phyloP scores from a whole-genome alignment of 2,888 invertebrate genomes.

The Ochlodes sylvanus region DNA sequence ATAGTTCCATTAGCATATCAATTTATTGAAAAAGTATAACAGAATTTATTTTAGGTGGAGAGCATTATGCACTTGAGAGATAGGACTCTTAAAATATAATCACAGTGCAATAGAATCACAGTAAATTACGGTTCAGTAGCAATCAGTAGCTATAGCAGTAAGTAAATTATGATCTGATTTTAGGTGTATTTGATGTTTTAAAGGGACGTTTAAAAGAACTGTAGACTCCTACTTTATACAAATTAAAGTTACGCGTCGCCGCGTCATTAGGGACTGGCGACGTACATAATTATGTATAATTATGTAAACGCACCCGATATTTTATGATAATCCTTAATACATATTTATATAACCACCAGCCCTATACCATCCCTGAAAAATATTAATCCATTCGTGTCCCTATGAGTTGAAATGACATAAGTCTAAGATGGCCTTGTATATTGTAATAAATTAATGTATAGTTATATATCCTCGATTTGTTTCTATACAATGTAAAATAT shows the following conservation, averaged over 20 bases:
- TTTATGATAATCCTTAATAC: background rate
- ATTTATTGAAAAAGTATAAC: background rate
- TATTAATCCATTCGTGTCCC: conserved; percentile 24
- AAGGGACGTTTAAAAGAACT: conserved; percentile 20
- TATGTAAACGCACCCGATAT: conserved; percentile 18
- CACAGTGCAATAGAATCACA: conserved; percentile 33
- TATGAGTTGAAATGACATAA: conserved; percentile 50
- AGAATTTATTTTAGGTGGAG: conserved; percentile 6
- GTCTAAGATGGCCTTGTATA: conserved; percentile 73
- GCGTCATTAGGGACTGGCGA: background rate
- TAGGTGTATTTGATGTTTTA: conserved; percentile 28
- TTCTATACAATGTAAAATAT: conserved; percentile 68
- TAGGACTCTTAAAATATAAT: conserved; percentile 14
- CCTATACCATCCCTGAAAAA: conserved; percentile 31
- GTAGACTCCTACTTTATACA: conserved; percentile 1
- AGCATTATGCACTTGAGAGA: conserved; percentile 16
- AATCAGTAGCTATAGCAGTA: conserved; percentile 32
- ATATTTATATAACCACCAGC: conserved; percentile 26
- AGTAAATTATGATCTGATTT: conserved; percentile 36
- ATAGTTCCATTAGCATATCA: conserved; percentile 13
- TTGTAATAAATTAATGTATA: conserved; percentile 69
- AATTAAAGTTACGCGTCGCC: background rate
- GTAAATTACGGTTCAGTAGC: conserved; percentile 27
- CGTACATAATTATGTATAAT: too few species aligned
- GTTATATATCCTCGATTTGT: conserved; percentile 62